Evolutionary conservation across 1,140 invertebrate species (phyloP).

Genomic region (Ridgeia piscesae): DNA sequence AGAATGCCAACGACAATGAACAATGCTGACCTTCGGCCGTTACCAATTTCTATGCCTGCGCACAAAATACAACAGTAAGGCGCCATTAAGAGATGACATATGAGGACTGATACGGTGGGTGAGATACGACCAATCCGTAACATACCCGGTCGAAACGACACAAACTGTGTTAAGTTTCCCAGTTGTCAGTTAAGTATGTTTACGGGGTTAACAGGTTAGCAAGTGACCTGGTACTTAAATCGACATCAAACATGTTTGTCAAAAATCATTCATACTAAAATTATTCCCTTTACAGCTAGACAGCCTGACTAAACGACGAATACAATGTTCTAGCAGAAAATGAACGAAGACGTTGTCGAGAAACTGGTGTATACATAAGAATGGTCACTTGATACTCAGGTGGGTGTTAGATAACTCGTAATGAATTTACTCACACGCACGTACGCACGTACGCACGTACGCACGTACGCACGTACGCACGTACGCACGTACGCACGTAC

Average conservation of each 20-base stretch:
- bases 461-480: too few species aligned
- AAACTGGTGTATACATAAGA: not conserved
- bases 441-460: too few species aligned
- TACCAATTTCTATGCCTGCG: not conserved
- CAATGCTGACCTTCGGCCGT: not conserved
- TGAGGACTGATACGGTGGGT: too few species aligned
- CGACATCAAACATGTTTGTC: not conserved
- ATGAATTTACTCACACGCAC: too few species aligned
- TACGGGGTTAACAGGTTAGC: not conserved
- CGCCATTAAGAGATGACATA: not conserved
- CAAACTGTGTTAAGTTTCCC: not conserved
- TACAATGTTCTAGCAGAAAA: too few species aligned
- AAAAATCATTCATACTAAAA: too few species aligned
- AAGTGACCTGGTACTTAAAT: not conserved
- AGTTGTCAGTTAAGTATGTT: not conserved
- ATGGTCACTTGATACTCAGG: not conserved
- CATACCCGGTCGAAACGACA: not conserved
- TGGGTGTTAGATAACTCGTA: too few species aligned
- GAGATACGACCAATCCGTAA: not conserved
- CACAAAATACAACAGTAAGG: not conserved
- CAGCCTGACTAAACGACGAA: too few species aligned
- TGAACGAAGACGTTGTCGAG: not conserved
- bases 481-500: too few species aligned
- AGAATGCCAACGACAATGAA: not conserved
- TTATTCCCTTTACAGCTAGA: too few species aligned